These are phyloP conservation scores for Antennarius maculatus DNA, from an alignment of 2,797 vertebrate species.

Conservation along the genomic window DNA sequence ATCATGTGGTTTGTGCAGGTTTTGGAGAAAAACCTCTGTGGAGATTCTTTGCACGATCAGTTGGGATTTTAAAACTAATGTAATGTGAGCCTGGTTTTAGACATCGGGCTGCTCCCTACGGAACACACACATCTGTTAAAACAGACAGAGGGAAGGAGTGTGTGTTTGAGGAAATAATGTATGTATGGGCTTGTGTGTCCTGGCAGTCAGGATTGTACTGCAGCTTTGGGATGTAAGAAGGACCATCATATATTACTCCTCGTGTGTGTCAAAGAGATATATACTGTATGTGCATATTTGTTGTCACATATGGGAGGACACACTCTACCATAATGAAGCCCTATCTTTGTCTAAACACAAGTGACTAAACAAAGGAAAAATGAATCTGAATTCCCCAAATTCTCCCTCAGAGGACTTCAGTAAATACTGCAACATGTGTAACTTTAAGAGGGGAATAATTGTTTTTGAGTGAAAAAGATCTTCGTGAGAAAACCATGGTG, in stretches of 20 bases:
- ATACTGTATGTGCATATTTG: slow-evolving; percentile 17
- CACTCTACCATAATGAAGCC: background rate
- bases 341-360: slow-evolving; percentile 20
- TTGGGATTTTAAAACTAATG: too few species aligned
- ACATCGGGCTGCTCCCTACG: slow-evolving; percentile 29
- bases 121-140: slow-evolving; percentile 43
- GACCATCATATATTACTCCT: background rate
- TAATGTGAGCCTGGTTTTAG: background rate
- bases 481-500: slow-evolving; percentile 43
- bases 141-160: background rate
- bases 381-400: background rate
- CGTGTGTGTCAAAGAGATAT: too few species aligned
- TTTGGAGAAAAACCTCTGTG: too few species aligned
- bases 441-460: slow-evolving; percentile 3
- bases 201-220: slow-evolving; percentile 4
- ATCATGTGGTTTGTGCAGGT: too few species aligned
- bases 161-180: slow-evolving; percentile 2
- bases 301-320: background rate
- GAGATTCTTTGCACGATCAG: too few species aligned
- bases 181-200: slow-evolving; percentile 4
- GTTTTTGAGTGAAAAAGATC: slow-evolving; percentile 28
- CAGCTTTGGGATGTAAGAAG: slow-evolving; percentile 2
- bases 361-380: slow-evolving; percentile 42
- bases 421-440: slow-evolving; percentile 5
- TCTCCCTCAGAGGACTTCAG: background rate